Conservation (phyloP, 2,888 invertebrate species). For the Phortica okadai region DNA sequence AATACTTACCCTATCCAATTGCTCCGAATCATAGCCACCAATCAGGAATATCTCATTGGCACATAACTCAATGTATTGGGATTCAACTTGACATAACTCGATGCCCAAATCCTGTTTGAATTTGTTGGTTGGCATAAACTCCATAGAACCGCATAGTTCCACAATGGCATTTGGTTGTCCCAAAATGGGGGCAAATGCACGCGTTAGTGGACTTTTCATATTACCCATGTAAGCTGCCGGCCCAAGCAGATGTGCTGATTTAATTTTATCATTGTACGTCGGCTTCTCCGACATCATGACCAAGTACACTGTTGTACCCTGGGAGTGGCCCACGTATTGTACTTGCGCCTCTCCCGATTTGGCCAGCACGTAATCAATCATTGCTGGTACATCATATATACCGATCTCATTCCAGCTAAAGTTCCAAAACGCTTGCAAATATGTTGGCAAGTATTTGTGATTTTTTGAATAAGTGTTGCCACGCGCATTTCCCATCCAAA, state of each 20-base stretch:
- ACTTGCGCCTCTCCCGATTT: conserved; percentile 58
- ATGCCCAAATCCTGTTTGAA: conserved; percentile 76
- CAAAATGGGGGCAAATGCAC: conserved; percentile 61
- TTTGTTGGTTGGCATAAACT: conserved; percentile 65
- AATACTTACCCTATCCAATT: conserved; percentile 75
- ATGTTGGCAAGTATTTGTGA: conserved; percentile 78
- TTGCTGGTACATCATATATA: conserved; percentile 89
- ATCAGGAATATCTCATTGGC: conserved; percentile 81
- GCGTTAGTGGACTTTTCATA: conserved; percentile 74
- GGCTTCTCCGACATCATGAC: conserved; percentile 75
- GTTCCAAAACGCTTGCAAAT: conserved; percentile 68
- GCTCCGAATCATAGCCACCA: conserved; percentile 77
- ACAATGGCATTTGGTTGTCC: conserved; percentile 68
- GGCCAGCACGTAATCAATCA: conserved; percentile 82
- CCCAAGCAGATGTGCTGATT: conserved; percentile 73
- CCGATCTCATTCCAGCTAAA: conserved; percentile 93
- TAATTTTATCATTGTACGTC: too few relatives aligned
- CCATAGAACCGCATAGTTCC: conserved; percentile 66
- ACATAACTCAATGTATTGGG: conserved; percentile 77
- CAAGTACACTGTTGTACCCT: conserved; percentile 89
- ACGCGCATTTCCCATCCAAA: too few relatives aligned
- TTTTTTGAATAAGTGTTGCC: too few relatives aligned
- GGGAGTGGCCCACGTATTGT: conserved; percentile 91
- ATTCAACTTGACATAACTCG: conserved; percentile 74
- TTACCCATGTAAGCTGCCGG: conserved; percentile 78